A percentile compares a stretch with the other conserved stretches of the same genome.
phyloP scores from a whole-genome alignment of 2,888 invertebrate species.

The Chrysina gloriosa region DNA sequence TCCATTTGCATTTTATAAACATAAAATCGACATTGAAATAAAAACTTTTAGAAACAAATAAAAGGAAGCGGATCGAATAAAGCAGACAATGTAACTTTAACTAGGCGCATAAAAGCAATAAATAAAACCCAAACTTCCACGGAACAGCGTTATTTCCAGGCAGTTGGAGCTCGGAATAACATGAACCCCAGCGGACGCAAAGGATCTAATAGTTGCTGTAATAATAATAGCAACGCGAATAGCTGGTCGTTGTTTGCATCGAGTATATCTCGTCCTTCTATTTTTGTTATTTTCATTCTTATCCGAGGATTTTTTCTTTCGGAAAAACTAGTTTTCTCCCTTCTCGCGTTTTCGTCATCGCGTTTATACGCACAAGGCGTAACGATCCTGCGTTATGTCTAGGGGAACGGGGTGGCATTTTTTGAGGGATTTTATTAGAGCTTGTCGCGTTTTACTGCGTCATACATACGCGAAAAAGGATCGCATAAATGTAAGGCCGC shows the following conservation, averaged over 20 bases:
- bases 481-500: background rate
- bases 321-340: no score
- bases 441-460: background rate
- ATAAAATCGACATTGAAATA: background rate
- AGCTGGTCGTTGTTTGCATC: background rate
- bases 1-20: background rate
- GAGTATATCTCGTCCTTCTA: background rate
- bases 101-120: background rate
- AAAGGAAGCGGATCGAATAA: background rate
- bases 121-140: constrained; percentile 14
- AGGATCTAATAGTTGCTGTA: background rate
- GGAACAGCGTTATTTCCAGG: constrained; percentile 7
- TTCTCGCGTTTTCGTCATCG: background rate
- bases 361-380: no score
- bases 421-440: background rate
- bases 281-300: background rate
- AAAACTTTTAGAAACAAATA: background rate
- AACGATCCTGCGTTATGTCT: background rate
- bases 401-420: background rate
- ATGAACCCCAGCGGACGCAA: background rate
- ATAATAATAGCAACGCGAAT: background rate
- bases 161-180: background rate
- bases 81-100: background rate
- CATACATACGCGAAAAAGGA: background rate
- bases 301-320: background rate